Evolutionary conservation across 1,140 invertebrate genomes (phyloP), one percentile per base, ranked within the genome.

Genomic region (Propsilocerus akamusi): DNA sequence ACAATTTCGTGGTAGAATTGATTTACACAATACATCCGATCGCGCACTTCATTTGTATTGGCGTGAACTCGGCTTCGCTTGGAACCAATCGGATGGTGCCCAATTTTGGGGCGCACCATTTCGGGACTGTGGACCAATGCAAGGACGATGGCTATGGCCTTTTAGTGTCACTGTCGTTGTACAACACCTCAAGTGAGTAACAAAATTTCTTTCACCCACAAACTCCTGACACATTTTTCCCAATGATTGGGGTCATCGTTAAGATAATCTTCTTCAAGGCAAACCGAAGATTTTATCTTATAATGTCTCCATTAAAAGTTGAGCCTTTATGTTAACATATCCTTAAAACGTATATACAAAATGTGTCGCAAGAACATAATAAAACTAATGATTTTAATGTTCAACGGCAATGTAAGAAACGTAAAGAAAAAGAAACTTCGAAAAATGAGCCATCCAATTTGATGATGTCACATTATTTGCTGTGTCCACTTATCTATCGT

Each of bases 81-180:
- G 63, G 63, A 65, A 65, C 50, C 63, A 62, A 55, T 59, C 56
- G 23, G 63, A 64, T 24, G 59, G 60, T 22, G 57, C 63, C 1
- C 57, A 63, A 51, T 61, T 63, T 47, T 65, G 63, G 63, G 62
- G 61, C 0, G 58, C 63, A 23, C 63, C 63, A 23, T 65, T 65
- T 48, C 56, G 62, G 46, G 63, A 65, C 55, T 65, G 63, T 57
- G 63, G 62, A 56, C 55, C 63, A 51, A 56, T 65, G 53, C 57
- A 56, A 17, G 57, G 59, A 25, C 57, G 63, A 52, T 65, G 63
- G 63, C 49, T 65, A 2, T 65, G 63, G 63, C 63, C 63, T 12
- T 65, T 65, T 57, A 61, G 63, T 51, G 63, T 63, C 53, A 63
- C 63, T 48, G 58, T 61, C 53, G 59, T 55, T 49, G 60, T 64